A percentile compares a stretch with the other conserved stretches of the same genome.
phyloP scores from a whole-genome alignment of 2,113 vertebrate species.

The Alethe castanea region DNA sequence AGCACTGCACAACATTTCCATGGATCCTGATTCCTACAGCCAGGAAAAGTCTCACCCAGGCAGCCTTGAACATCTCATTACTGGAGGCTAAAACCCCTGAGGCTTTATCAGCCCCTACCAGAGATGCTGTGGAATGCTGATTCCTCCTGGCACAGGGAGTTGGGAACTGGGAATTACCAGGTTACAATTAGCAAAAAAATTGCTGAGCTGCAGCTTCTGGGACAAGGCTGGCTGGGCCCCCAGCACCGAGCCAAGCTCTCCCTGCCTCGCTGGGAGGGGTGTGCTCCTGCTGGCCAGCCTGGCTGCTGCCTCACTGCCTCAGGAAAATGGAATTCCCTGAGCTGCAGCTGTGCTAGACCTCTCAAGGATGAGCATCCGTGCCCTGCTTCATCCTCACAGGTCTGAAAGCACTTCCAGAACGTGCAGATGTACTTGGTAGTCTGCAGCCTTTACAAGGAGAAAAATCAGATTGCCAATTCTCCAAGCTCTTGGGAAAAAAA shows the following conservation, averaged over 20 bases:
- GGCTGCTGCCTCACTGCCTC: background rate
- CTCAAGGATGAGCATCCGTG: accelerated
- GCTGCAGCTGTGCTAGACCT: background rate
- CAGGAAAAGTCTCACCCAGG: accelerated
- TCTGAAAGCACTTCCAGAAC: background rate
- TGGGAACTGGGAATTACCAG: background rate
- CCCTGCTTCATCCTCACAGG: background rate
- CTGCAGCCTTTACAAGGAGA: background rate
- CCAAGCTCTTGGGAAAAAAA: background rate
- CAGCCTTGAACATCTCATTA: background rate
- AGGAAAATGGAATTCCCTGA: background rate
- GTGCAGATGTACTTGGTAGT: accelerated
- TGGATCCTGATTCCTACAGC: accelerated
- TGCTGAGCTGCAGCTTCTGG: background rate
- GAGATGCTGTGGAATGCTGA: accelerated
- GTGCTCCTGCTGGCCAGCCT: background rate
- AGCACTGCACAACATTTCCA: accelerated
- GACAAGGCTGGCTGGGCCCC: background rate
- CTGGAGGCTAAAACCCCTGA: background rate
- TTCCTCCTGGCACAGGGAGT: background rate
- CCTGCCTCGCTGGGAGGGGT: background rate
- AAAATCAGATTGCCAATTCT: background rate
- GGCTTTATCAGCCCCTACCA: background rate
- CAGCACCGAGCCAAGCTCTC: background rate
- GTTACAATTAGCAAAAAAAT: background rate